Percentiles rank a stretch among this genome's conserved stretches.
These are phyloP conservation scores for Julus scandinavius DNA, from an alignment of 2,888 invertebrate species.

Conservation along the genomic window DNA sequence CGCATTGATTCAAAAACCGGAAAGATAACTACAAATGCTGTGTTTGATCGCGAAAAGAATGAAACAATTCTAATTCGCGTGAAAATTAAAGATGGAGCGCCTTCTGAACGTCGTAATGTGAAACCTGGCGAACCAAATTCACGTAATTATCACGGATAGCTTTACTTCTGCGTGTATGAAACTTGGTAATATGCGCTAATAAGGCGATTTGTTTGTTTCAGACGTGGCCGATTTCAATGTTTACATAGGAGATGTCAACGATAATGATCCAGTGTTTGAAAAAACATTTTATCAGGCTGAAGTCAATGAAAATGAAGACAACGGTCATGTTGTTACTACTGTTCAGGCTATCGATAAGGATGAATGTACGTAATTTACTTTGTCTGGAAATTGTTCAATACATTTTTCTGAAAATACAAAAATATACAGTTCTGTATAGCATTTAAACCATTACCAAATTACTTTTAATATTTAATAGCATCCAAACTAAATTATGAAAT, in stretches of 20 bases:
- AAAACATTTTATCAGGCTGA: constrained; percentile 71
- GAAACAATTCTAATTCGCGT: constrained; percentile 90
- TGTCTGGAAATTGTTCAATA: too few species aligned
- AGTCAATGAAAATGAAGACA: constrained; percentile 81
- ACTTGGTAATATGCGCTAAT: not conserved
- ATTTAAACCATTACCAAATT: not conserved
- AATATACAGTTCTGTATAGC: not conserved
- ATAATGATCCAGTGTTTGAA: constrained; percentile 92
- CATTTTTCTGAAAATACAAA: constrained; percentile 1
- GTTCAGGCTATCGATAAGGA: constrained; percentile 90
- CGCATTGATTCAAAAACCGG: constrained; percentile 86
- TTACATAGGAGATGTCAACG: constrained; percentile 94
- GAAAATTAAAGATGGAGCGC: constrained; percentile 88
- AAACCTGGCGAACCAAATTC: constrained; percentile 75
- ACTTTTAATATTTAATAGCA: constrained; percentile 67
- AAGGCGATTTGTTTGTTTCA: constrained; percentile 59
- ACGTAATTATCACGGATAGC: constrained; percentile 64
- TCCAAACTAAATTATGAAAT: constrained; percentile 89
- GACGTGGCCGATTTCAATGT: constrained; percentile 86
- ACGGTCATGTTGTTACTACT: constrained; percentile 83
- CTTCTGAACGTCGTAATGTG: constrained; percentile 76
- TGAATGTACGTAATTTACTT: constrained; percentile 70
- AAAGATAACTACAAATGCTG: constrained; percentile 82
- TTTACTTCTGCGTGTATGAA: not conserved
- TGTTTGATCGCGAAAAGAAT: constrained; percentile 87